Base-by-base conservation (phyloP, 2,113 vertebrate genomes). In the Malurus melanocephalus region DNA sequence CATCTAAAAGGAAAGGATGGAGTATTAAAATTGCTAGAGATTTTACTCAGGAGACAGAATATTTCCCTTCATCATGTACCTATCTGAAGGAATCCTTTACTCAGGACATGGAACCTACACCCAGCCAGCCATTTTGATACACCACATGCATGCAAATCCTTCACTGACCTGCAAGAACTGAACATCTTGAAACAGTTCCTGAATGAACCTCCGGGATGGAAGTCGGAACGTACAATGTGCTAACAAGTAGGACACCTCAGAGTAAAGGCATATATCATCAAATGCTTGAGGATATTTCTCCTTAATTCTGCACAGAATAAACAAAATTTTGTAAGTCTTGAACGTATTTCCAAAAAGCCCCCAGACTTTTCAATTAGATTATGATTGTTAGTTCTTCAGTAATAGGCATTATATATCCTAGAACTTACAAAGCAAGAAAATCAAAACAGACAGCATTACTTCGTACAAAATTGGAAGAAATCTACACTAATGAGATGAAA, bases 231-330 rank as follows among this genome's bases (percentile, higher is more conserved):
- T 99, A 94, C 99, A 99, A 94, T 99, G 98, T 62, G 99, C 98
- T 93, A 99, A 94, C 92, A 99, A 96, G 95, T 98, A 97, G 59
- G 99, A 99, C 40, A 99, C 99, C 96, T 99, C 99, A 4, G 99
- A 99, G 93, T 99, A 99, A 94, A 99, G 98, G 96, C 99, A 99
- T 91, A 99, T 99, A 93, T 99, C 99, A 66, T 99, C 99, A 87
- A 99, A 99, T 4, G 99, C 99, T 77, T 99, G 99, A 3, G 99
- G 98, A 85, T 99, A 99, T 93, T 99, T 99, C 96, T 99, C 99
- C 91, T 99, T 99, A 96, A 99, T 99, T 95, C 99, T 99, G 90
- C 90, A 87, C 30, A 95, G 77, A 32, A 89, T 65, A 79, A 61
- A 8, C 12, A 66, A 27, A 13, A 12, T n/a, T 55, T 65, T 77